Evolutionary conservation across 2,113 vertebrate species (phyloP).

Genomic region (Oryctolagus cuniculus): DNA sequence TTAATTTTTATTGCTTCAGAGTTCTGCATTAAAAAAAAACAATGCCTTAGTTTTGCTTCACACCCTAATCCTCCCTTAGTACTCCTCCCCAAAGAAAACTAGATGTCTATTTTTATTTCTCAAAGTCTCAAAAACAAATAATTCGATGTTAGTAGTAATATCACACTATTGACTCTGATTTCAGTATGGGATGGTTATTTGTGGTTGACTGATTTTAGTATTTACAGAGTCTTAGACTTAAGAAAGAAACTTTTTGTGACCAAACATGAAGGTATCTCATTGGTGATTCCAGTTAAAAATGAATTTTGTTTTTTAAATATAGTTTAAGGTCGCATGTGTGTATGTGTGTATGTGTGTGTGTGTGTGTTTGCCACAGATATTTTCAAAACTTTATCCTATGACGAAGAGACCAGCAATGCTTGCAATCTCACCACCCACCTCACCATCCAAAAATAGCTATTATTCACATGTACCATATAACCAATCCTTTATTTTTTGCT

Average conservation of each 20-base stretch:
- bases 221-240: background rate
- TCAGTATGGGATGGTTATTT: background rate
- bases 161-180: background rate
- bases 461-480: background rate
- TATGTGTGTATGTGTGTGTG: background rate
- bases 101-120: background rate
- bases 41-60: background rate
- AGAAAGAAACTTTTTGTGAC: background rate
- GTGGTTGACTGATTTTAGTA: background rate
- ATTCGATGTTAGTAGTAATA: background rate
- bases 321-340: background rate
- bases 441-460: background rate
- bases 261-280: background rate
- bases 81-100: background rate
- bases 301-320: background rate
- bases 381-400: slow-evolving; percentile 24
- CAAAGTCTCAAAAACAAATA: background rate
- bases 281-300: background rate
- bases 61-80: background rate
- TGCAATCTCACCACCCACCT: background rate
- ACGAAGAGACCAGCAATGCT: background rate
- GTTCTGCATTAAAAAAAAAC: background rate
- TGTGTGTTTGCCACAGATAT: background rate
- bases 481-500: background rate
- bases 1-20: background rate